Evolutionary conservation across 2,888 invertebrate species (phyloP).

Genomic region (Orthonychiurus folsomi): DNA sequence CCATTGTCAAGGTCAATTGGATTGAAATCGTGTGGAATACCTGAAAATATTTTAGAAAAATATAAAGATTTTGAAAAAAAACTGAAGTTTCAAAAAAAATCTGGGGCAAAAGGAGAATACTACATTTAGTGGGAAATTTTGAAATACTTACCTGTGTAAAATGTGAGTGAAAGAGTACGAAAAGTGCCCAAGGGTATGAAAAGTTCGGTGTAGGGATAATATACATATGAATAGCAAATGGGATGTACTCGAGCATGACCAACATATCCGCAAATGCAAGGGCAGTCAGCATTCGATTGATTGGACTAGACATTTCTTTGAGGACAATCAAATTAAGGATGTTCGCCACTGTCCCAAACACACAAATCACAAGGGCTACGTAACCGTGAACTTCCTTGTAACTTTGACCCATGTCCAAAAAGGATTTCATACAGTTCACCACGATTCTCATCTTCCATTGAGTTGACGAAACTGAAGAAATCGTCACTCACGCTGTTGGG

Average conservation of each 20-base stretch:
- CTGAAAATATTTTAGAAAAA: slow-evolving; percentile 41
- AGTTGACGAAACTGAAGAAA: not conserved
- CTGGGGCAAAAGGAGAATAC: no score
- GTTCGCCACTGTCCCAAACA: slow-evolving; percentile 79
- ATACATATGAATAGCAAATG: slow-evolving; percentile 61
- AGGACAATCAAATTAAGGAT: slow-evolving; percentile 77
- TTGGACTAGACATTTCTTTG: slow-evolving; percentile 71
- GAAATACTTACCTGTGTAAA: slow-evolving; percentile 54
- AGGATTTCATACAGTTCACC: slow-evolving; percentile 12
- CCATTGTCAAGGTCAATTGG: slow-evolving; percentile 78
- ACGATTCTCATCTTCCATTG: not conserved
- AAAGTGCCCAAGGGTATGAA: slow-evolving; percentile 63
- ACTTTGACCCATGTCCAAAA: slow-evolving; percentile 50
- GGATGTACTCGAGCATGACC: slow-evolving; percentile 79
- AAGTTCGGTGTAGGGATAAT: slow-evolving; percentile 49
- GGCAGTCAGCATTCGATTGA: slow-evolving; percentile 54
- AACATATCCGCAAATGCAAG: slow-evolving; percentile 68
- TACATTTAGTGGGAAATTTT: no score
- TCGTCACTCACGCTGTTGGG: no score
- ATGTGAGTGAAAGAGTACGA: slow-evolving; percentile 69
- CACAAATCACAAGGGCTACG: slow-evolving; percentile 69
- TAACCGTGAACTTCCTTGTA: slow-evolving; percentile 70
- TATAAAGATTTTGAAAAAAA: not conserved
- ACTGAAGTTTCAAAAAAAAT: no score
- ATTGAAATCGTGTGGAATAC: slow-evolving; percentile 75